Evolutionary conservation across 2,888 invertebrate species (phyloP), one percentile per base, ranked within the genome.

Genomic region (Metacarcinus magister): DNA sequence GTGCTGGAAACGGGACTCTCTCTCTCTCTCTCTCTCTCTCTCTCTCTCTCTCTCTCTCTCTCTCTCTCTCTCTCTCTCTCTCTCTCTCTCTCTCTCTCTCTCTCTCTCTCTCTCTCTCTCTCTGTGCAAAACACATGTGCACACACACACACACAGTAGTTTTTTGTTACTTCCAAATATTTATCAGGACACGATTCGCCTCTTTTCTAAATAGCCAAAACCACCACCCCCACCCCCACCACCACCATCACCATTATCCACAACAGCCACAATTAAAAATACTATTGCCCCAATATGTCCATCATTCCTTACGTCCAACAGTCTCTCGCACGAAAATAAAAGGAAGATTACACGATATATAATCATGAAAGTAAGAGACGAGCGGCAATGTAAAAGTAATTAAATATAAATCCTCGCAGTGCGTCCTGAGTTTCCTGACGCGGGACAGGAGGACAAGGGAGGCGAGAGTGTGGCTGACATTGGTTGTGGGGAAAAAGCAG

Each of bases 11-110:
- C 82, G 82, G 82, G 82, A 82, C 82, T 82, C 82, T 13, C 28
- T 28, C 75, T 75, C 75, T 23, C 67, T 23, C 23, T 10, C 13
- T 23, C 67, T 23, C 67, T 67, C 67, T 67, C 67, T 67, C 67
- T 67, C 67, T 67, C 67, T 67, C 67, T 67, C 67, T 67, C 67
- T 67, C 67, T 67, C 67, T 67, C 75, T 75, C 75, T 28, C 75
- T 28, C 75, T 28, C 60, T 10, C 60, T 16, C 60, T 10, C 60
- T 60, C 16, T 23, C n/a, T 67, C 67, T 23, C 67, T 67, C n/a
- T 23, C n/a, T 3, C 67, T 2, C 19, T n/a, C 67, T 3, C 67
- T 2, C 67, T 67, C 67, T 23, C 67, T n/a, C 67, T 23, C 67
- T n/a, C 67, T 23, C 67, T 54, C 54, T 54, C 54, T 54, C 54